A percentile compares a stretch with the other conserved stretches of the same genome.
These are phyloP conservation scores for Lissocephala sabroskyi DNA, from an alignment of 2,888 invertebrate genomes.

Conservation along the genomic window DNA sequence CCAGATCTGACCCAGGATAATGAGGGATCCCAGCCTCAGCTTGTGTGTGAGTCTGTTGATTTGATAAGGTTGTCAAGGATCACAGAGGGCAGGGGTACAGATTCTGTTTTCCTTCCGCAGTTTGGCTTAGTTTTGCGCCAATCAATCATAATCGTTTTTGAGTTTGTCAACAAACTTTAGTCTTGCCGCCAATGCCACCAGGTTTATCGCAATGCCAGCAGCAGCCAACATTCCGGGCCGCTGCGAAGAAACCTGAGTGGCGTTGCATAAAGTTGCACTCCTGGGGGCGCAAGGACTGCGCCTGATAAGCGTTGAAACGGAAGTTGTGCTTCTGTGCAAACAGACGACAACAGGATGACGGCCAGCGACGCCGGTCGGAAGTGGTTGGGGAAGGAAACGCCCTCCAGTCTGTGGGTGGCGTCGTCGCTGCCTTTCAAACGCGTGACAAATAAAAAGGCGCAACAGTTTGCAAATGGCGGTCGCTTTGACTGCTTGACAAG, in stretches of 20 bases:
- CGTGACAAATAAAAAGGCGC: slow-evolving; percentile 41
- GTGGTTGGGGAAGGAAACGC: too few species aligned
- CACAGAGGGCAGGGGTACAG: too few species aligned
- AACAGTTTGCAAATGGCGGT: slow-evolving; percentile 7
- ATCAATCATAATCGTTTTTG: slow-evolving; percentile 64
- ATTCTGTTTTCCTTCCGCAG: slow-evolving; percentile 27
- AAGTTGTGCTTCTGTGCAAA: slow-evolving; percentile 27
- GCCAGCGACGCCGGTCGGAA: too few species aligned
- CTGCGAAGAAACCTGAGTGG: slow-evolving; percentile 23
- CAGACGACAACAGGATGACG: neutral
- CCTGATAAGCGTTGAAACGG: slow-evolving; percentile 55
- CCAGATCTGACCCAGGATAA: too few species aligned
- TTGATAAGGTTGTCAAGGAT: neutral
- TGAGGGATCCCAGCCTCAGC: too few species aligned
- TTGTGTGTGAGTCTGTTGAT: too few species aligned
- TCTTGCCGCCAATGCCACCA: neutral
- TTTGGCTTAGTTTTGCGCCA: slow-evolving; percentile 11
- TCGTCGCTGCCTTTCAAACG: too few species aligned
- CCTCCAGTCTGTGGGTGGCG: slow-evolving; percentile 3
- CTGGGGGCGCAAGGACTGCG: slow-evolving; percentile 37
- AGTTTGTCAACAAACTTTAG: slow-evolving; percentile 59
- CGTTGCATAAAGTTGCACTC: slow-evolving; percentile 49
- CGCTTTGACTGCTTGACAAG: neutral
- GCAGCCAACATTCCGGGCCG: slow-evolving; percentile 6
- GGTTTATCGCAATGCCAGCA: slow-evolving; percentile 46